Conservation (phyloP, 1,140 invertebrate species). For the Apis laboriosa region DNA sequence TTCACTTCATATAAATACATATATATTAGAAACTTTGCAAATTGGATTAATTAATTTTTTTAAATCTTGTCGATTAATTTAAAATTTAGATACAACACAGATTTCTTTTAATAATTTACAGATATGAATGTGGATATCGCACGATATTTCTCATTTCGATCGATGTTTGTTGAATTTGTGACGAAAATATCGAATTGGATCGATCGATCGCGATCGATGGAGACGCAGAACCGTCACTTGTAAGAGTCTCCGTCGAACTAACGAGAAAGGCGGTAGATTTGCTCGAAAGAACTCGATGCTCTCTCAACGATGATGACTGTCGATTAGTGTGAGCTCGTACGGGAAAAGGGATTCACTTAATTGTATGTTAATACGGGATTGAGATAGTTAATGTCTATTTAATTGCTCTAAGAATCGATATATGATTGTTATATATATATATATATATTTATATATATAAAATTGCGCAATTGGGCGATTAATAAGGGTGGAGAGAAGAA, state of each 20-base stretch:
- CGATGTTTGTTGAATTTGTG: too few species aligned
- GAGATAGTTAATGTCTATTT: background rate
- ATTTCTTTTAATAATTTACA: too few species aligned
- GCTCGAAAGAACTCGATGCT: slow-evolving; percentile 29
- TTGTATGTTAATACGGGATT: background rate
- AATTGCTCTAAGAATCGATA: background rate
- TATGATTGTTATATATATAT: background rate
- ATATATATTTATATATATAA: too few species aligned
- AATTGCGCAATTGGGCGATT: too few species aligned
- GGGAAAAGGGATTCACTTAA: background rate
- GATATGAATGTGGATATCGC: too few species aligned
- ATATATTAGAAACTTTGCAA: too few species aligned
- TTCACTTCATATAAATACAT: too few species aligned
- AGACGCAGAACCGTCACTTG: slow-evolving; percentile 19
- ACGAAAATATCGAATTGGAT: background rate
- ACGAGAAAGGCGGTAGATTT: slow-evolving; percentile 15
- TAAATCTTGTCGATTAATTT: too few species aligned
- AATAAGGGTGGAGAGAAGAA: too few species aligned
- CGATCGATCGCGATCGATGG: background rate
- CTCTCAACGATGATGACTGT: slow-evolving; percentile 5
- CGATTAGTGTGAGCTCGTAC: background rate
- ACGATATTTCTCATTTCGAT: too few species aligned
- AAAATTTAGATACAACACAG: too few species aligned
- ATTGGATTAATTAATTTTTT: too few species aligned
- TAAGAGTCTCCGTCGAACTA: slow-evolving; percentile 23